Base-by-base conservation (phyloP, 2,113 vertebrate genomes). In the Ceyx margarethae region DNA sequence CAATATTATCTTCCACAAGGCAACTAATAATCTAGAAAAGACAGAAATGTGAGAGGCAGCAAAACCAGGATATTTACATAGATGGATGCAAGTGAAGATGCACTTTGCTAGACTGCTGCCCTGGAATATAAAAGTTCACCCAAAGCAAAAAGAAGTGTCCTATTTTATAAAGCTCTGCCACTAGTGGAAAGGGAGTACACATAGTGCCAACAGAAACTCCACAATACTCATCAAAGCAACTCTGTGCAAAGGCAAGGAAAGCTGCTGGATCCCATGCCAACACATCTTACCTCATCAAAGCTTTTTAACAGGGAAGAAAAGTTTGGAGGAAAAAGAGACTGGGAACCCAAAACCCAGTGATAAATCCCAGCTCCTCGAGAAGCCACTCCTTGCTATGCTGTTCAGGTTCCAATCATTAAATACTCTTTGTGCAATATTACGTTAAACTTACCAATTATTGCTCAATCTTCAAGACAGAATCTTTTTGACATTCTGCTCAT, bases 161-260 rank as follows among this genome's bases (percentile, higher is more conserved):
- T 53, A 14, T 57, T 79, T 76, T 35, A 53, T 46, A 65, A 89
- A 68, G 25, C 26, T 68, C 61, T 79, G 57, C 13, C 25, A 11
- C 25, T 60, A 16, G 61, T 0, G 0, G 53, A 79, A 4, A 18
- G 9, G 0, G 2, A 87, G 29, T 13, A 79, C 10, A 21, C 22
- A 29, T 20, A 74, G 57, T 1, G 19, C 20, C 10, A 87, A 15
- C 19, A 69, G 60, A 89, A 50, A 21, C 33, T 66, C 56, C 16
- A 42, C 65, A 86, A 71, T 31, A 64, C 1, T 2, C 4, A 10
- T 21, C 23, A 54, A 40, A 67, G 65, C 25, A 75, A 50, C 29
- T 10, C 50, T 68, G 68, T 0, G 0, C 1, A 6, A 31, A 1
- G 22, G 31, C 35, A 72, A 60, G 23, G 54, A 68, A 85, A 87